phyloP scores from a whole-genome alignment of 2,888 invertebrate species.

The Torymus aiolomorphi region DNA sequence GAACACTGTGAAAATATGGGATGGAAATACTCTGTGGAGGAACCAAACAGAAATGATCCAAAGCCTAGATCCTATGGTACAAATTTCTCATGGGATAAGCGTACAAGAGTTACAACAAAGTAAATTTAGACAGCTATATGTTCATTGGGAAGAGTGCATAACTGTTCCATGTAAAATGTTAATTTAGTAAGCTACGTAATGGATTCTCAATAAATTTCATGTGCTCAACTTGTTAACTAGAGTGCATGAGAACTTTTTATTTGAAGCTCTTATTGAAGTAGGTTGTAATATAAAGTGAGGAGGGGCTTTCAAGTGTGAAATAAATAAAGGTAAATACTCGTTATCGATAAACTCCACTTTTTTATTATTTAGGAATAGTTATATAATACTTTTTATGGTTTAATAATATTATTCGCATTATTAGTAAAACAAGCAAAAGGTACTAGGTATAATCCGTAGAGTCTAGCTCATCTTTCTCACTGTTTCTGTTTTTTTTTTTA shows the following conservation, averaged over 20 bases:
- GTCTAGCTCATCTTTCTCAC: constrained; percentile 60
- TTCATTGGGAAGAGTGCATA: background rate
- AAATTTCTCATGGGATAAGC: constrained; percentile 97
- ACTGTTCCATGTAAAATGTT: constrained; percentile 25
- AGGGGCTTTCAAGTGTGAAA: constrained; percentile 14
- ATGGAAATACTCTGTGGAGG: constrained; percentile 92
- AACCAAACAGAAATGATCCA: constrained; percentile 82
- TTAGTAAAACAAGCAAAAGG: constrained; percentile 67
- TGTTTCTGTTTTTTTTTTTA: constrained; percentile 55
- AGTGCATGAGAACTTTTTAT: constrained; percentile 13
- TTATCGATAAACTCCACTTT: constrained; percentile 68
- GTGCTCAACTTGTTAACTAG: constrained; percentile 11
- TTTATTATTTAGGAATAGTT: constrained; percentile 68
- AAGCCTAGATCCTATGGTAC: constrained; percentile 93
- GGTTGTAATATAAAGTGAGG: constrained; percentile 26
- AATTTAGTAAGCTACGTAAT: constrained; percentile 23
- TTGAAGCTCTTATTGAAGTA: background rate
- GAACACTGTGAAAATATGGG: constrained; percentile 95
- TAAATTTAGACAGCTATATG: constrained; percentile 75
- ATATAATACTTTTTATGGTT: constrained; percentile 66
- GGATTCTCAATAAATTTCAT: constrained; percentile 25
- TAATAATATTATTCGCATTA: constrained; percentile 64
- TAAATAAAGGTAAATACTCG: constrained; percentile 40
- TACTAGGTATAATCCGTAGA: constrained; percentile 62
- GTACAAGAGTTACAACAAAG: constrained; percentile 96